phyloP scores from a whole-genome alignment of 2,113 vertebrate genomes.

The Bos indicus region DNA sequence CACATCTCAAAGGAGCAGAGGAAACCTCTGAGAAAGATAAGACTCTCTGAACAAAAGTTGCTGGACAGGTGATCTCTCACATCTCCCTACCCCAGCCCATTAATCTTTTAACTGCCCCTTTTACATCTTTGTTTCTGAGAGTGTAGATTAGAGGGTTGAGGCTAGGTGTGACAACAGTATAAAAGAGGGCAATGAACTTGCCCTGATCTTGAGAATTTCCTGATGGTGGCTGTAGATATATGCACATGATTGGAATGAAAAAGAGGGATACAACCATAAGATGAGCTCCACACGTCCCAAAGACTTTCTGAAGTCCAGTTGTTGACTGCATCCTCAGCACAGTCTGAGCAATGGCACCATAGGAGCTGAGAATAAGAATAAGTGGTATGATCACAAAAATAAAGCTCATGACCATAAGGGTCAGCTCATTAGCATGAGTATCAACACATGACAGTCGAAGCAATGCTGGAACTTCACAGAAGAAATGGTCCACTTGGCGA shows the following conservation, averaged over 20 bases:
- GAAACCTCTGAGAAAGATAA: not conserved
- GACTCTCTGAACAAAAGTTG: not conserved
- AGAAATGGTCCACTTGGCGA: slow-evolving; percentile 11
- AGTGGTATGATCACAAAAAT: slow-evolving; percentile 14
- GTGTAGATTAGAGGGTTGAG: not conserved
- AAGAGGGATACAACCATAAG: slow-evolving; percentile 37
- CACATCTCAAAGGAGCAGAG: not conserved
- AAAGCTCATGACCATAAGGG: not conserved
- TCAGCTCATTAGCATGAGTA: not conserved
- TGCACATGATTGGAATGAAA: slow-evolving; percentile 12
- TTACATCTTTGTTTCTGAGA: slow-evolving; percentile 32
- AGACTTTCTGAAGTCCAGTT: slow-evolving; percentile 33
- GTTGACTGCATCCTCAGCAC: slow-evolving; percentile 30
- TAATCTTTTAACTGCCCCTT: not conserved
- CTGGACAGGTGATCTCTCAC: not conserved
- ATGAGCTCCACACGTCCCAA: slow-evolving; percentile 49
- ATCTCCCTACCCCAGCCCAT: not conserved
- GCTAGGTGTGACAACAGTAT: not conserved
- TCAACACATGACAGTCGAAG: slow-evolving; percentile 12
- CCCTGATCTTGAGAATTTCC: not conserved
- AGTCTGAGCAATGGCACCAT: slow-evolving; percentile 13
- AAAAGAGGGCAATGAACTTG: not conserved
- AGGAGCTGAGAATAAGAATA: slow-evolving; percentile 16
- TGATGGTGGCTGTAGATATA: not conserved
- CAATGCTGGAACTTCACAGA: slow-evolving; percentile 44